Evolutionary conservation across 2,797 vertebrate species (phyloP).

Genomic region (Protonibea diacanthus): DNA sequence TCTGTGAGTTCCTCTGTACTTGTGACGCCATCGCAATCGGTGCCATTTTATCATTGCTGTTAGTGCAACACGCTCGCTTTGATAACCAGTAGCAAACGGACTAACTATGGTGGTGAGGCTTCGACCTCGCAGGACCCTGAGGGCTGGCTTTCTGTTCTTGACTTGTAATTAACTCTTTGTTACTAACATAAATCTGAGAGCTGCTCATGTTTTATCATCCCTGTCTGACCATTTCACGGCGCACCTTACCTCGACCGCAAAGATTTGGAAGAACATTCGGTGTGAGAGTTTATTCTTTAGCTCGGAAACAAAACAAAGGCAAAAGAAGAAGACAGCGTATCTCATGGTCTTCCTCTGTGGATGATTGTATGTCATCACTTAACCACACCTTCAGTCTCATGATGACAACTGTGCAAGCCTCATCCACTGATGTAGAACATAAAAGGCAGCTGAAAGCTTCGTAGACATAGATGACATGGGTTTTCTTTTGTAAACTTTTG

Average conservation of each 20-base stretch:
- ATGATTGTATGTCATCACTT: too few relatives aligned
- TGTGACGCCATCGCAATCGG: slow-evolving; percentile 81
- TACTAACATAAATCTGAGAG: slow-evolving; percentile 7
- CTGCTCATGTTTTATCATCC: slow-evolving; percentile 18
- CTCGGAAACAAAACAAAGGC: neutral
- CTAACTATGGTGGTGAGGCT: slow-evolving; percentile 20
- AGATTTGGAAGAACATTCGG: neutral
- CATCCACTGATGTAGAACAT: too few relatives aligned
- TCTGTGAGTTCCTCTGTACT: slow-evolving; percentile 90
- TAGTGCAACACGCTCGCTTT: slow-evolving; percentile 47
- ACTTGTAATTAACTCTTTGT: slow-evolving; percentile 5
- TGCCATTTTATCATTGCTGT: slow-evolving; percentile 73
- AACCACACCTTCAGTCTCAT: too few relatives aligned
- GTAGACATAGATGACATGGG: too few relatives aligned
- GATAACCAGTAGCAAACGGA: slow-evolving; percentile 35
- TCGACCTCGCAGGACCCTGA: slow-evolving; percentile 44
- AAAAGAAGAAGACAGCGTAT: too few relatives aligned
- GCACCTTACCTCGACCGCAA: neutral
- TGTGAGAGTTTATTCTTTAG: neutral
- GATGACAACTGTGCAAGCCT: too few relatives aligned
- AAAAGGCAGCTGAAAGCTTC: too few relatives aligned
- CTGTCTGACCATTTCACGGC: slow-evolving; percentile 34
- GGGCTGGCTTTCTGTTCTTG: slow-evolving; percentile 18
- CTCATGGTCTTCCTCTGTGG: too few relatives aligned
- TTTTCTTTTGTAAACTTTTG: too few relatives aligned